Percentiles rank a stretch among this genome's conserved stretches.
Evolutionary conservation across 2,113 vertebrate species (phyloP).

Genomic region (Vulpes lagopus): DNA sequence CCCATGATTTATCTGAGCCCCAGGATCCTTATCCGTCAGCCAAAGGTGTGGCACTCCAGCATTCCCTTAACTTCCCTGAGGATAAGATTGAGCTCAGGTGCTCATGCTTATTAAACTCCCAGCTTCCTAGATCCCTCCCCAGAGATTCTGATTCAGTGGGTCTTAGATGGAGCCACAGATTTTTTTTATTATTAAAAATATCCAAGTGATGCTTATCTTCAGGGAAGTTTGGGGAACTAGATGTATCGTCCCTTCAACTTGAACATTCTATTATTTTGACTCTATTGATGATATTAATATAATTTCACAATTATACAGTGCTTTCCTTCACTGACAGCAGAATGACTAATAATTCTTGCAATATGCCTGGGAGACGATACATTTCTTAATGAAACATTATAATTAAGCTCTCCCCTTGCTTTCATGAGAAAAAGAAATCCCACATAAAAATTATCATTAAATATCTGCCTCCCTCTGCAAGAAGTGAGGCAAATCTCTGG

Average conservation of each 20-base stretch:
- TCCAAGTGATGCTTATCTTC: conserved; percentile 6
- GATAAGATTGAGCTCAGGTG: background rate
- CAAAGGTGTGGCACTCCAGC: background rate
- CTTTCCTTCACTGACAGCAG: conserved; percentile 61
- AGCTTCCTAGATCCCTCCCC: background rate
- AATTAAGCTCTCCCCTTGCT: conserved; percentile 70
- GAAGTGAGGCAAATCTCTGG: conserved; percentile 39
- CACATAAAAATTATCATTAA: conserved; percentile 66
- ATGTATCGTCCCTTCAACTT: conserved; percentile 49
- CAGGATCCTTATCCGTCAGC: background rate
- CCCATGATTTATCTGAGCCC: background rate
- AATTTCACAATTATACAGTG: conserved; percentile 61
- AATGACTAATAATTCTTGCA: conserved; percentile 70
- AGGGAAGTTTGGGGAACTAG: conserved; percentile 46
- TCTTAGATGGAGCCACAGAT: background rate
- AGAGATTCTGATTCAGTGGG: background rate
- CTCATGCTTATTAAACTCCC: background rate
- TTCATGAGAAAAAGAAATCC: conserved; percentile 44
- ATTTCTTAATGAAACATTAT: conserved; percentile 76
- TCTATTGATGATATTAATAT: conserved; percentile 56
- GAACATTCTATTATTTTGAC: conserved; percentile 60
- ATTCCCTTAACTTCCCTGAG: background rate
- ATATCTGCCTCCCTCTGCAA: conserved; percentile 66
- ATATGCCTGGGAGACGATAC: conserved; percentile 67
- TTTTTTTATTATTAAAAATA: conserved; percentile 29